Percentiles rank a stretch among this genome's conserved stretches.
These are phyloP conservation scores for Octomys mimax DNA, from an alignment of 2,797 vertebrate genomes.

Conservation along the genomic window DNA sequence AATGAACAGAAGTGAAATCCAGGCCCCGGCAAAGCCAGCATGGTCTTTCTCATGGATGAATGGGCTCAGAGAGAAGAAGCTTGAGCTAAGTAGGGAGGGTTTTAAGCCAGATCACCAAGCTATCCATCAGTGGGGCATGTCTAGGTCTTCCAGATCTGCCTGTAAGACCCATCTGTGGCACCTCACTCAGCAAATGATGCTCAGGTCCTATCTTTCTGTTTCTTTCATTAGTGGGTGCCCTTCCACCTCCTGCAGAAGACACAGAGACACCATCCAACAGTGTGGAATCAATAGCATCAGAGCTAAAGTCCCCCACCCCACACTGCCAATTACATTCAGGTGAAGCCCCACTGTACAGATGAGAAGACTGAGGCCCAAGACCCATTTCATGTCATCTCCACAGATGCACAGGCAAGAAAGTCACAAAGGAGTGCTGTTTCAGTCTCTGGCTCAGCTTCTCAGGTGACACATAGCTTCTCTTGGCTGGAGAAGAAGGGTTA, in stretches of 20 bases:
- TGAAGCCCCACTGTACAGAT: not conserved
- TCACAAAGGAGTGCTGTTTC: not conserved
- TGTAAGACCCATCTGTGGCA: not conserved
- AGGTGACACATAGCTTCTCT: slow-evolving; percentile 34
- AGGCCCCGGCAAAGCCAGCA: not conserved
- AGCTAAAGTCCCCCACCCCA: not conserved
- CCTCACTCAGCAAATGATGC: not conserved
- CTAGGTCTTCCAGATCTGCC: not conserved
- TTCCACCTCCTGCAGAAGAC: not conserved
- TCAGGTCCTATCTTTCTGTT: not conserved
- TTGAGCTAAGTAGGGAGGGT: not conserved
- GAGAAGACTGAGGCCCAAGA: slow-evolving; percentile 11
- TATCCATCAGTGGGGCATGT: not conserved
- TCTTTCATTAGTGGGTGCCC: not conserved
- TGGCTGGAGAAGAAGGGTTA: slow-evolving; percentile 23
- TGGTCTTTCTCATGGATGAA: not conserved
- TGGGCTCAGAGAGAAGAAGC: not conserved
- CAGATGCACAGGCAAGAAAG: slow-evolving; percentile 3
- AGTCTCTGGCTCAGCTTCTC: not conserved
- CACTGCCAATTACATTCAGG: not conserved
- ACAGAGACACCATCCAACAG: not conserved
- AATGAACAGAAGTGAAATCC: not conserved
- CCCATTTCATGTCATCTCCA: not conserved
- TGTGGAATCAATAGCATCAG: not conserved
- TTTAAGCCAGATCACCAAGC: not conserved